These are phyloP conservation scores for Tricholauxania praeusta DNA, from an alignment of 2,888 invertebrate species.

Conservation along the genomic window DNA sequence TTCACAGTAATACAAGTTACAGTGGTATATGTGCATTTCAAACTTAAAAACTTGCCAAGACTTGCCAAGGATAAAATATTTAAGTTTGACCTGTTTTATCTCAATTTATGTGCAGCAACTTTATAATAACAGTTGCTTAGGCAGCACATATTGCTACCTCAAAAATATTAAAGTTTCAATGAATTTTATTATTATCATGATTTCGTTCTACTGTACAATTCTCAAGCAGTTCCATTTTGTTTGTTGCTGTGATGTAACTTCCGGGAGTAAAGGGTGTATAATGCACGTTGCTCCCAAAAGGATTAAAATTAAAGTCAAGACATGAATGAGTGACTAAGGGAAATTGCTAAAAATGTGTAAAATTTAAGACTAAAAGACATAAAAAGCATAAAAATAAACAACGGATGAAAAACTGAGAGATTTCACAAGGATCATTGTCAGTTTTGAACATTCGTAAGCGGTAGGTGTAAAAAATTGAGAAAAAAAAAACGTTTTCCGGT, in stretches of 20 bases:
- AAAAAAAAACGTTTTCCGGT: no score
- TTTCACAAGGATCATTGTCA: neutral
- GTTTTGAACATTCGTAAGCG: neutral
- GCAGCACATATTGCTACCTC: no score
- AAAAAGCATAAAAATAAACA: neutral
- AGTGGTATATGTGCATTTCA: no score
- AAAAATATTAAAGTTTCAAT: no score
- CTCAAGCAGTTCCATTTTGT: neutral
- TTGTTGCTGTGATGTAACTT: constrained; percentile 13
- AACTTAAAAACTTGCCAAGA: no score
- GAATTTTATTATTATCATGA: no score
- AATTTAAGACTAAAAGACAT: neutral
- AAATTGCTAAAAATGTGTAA: constrained; percentile 16
- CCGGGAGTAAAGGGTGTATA: neutral
- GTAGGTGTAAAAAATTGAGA: neutral
- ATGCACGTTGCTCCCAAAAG: constrained; percentile 16
- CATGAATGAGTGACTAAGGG: neutral
- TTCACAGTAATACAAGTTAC: neutral
- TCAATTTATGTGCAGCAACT: no score
- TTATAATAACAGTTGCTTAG: no score
- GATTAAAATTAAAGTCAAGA: constrained; percentile 23
- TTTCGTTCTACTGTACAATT: no score
- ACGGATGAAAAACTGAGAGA: neutral
- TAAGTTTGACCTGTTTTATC: no score
- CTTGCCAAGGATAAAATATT: no score